Percentiles rank a stretch among this genome's conserved stretches.
Evolutionary conservation across 2,888 invertebrate genomes (phyloP).

Genomic region (Raillietiella orientalis): DNA sequence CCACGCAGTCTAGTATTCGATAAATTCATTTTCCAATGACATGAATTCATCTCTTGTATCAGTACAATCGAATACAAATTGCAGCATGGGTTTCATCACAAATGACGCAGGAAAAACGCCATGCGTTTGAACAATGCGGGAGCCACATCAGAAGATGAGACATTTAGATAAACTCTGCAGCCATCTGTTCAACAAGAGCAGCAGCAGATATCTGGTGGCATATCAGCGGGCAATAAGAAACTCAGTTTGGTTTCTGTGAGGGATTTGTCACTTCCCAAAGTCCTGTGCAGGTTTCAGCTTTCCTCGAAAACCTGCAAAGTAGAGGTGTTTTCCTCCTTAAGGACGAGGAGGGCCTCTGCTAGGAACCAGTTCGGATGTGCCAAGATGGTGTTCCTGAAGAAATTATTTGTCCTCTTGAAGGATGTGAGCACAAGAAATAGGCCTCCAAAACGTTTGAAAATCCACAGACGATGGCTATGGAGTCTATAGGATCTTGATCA

Average conservation of each 20-base stretch:
- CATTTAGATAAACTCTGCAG: constrained; percentile 27
- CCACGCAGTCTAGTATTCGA: constrained; percentile 6
- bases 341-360: too few species aligned
- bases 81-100: constrained; percentile 53
- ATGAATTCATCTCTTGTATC: constrained; percentile 12
- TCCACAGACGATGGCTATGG: too few species aligned
- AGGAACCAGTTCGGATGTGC: too few species aligned
- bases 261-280: too few species aligned
- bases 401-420: too few species aligned
- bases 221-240: constrained; percentile 23
- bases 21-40: constrained; percentile 7
- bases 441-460: too few species aligned
- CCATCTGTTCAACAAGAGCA: constrained; percentile 23
- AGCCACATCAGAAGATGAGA: constrained; percentile 21
- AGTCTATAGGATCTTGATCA: too few species aligned
- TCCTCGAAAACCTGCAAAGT: too few species aligned
- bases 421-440: too few species aligned
- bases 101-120: constrained; percentile 21
- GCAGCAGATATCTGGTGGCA: constrained; percentile 2
- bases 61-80: constrained; percentile 54
- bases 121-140: constrained; percentile 7
- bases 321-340: too few species aligned
- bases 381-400: too few species aligned
- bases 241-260: constrained; percentile 81
- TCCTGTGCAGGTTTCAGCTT: too few species aligned